Percentiles rank a stretch among this genome's conserved stretches.
Conservation (phyloP, 2,888 invertebrate genomes). For the Noctua janthina region DNA sequence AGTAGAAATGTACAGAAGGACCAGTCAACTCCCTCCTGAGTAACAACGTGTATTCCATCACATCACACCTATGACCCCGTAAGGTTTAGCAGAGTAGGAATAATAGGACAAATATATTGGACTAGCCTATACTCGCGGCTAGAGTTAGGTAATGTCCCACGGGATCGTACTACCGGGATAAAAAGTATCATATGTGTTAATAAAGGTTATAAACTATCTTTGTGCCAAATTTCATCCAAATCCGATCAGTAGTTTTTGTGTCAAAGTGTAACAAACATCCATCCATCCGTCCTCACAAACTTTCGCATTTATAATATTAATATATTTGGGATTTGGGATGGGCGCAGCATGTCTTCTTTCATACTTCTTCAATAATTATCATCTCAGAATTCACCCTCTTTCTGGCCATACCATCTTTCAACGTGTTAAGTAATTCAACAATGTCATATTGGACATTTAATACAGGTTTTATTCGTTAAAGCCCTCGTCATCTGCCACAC, state of each 20-base stretch:
- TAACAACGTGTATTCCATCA: neutral
- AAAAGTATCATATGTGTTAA: too few relatives aligned
- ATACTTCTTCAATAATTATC: neutral
- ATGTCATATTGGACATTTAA: neutral
- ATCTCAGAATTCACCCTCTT: neutral
- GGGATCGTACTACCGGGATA: too few relatives aligned
- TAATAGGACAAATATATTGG: too few relatives aligned
- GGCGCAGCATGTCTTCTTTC: neutral
- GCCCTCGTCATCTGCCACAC: neutral
- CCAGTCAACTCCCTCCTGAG: neutral
- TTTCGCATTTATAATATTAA: too few relatives aligned
- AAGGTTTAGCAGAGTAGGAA: neutral
- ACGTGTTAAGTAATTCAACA: neutral
- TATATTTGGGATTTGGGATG: neutral
- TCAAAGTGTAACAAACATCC: too few relatives aligned
- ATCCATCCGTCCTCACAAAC: too few relatives aligned
- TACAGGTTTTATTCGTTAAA: neutral
- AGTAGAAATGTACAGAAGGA: constrained; percentile 31
- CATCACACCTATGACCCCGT: neutral
- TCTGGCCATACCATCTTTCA: neutral
- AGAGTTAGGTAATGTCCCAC: too few relatives aligned
- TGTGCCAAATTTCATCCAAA: too few relatives aligned
- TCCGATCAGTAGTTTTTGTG: too few relatives aligned
- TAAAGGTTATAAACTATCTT: too few relatives aligned
- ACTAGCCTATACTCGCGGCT: too few relatives aligned